Conservation (phyloP, 2,888 invertebrate genomes). For the Scelioninae gen. 1 region DNA sequence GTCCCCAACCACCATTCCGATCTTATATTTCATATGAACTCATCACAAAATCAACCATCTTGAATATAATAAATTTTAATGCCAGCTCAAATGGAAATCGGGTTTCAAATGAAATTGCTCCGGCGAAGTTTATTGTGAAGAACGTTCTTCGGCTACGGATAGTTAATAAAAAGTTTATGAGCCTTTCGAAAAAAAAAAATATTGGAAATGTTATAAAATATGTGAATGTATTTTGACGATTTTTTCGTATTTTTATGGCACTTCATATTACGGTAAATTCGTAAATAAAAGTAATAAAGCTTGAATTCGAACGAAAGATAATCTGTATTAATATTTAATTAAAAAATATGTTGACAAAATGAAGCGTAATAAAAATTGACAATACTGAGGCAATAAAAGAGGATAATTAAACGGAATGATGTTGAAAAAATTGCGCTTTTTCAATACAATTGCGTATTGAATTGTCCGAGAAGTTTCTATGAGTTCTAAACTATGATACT, state of each 20-base stretch:
- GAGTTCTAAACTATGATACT: too few relatives aligned
- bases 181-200: not conserved
- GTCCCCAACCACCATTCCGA: slow-evolving; percentile 43
- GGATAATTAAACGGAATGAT: too few relatives aligned
- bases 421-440: too few relatives aligned
- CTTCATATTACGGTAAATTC: not conserved
- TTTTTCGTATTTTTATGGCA: not conserved
- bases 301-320: not conserved
- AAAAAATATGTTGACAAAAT: too few relatives aligned
- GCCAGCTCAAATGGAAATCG: slow-evolving; percentile 10
- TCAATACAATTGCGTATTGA: too few relatives aligned
- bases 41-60: slow-evolving; percentile 37
- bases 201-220: not conserved
- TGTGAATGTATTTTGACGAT: not conserved
- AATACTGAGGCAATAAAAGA: too few relatives aligned
- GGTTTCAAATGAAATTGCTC: slow-evolving; percentile 14
- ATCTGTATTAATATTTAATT: too few relatives aligned
- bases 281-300: not conserved
- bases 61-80: slow-evolving; percentile 47
- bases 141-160: slow-evolving; percentile 4
- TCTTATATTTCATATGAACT: slow-evolving; percentile 56
- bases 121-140: slow-evolving; percentile 4
- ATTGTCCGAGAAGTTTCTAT: too few relatives aligned
- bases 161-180: slow-evolving; percentile 19
- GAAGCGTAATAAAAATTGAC: too few relatives aligned